Percentiles rank a stretch among this genome's conserved stretches.
phyloP scores from a whole-genome alignment of 1,140 invertebrate genomes.

The Watersipora subatra region DNA sequence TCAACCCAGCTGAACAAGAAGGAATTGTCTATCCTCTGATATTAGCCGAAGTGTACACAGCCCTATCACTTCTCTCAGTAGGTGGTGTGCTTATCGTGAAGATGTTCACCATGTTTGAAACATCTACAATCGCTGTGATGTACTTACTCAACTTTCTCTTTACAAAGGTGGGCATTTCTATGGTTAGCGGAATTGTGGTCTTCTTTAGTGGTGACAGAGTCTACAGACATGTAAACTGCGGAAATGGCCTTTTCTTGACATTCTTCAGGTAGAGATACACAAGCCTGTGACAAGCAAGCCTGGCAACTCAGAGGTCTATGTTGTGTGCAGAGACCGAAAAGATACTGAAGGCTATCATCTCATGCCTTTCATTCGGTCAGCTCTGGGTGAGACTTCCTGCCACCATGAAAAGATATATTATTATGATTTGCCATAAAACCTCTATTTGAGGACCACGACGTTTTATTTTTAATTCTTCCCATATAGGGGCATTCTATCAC shows the following conservation, averaged over 20 bases:
- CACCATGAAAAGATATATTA: too few species aligned
- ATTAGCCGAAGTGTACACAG: conserved; percentile 65
- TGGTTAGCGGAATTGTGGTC: too few species aligned
- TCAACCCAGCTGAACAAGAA: conserved; percentile 73
- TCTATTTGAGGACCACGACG: too few species aligned
- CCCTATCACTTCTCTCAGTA: conserved; percentile 53
- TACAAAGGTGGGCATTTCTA: conserved; percentile 43
- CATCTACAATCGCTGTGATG: conserved; percentile 59
- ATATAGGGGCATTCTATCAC: too few species aligned
- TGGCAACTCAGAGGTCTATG: conserved; percentile 85
- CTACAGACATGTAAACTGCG: too few species aligned
- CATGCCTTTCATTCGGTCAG: neutral
- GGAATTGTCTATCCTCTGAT: conserved; percentile 57
- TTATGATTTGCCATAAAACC: too few species aligned
- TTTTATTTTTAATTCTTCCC: too few species aligned
- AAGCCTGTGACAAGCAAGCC: conserved; percentile 82
- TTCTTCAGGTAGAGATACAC: conserved; percentile 46
- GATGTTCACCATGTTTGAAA: conserved; percentile 80
- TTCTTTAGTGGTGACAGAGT: too few species aligned
- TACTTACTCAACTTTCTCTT: conserved; percentile 67
- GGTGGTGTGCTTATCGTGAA: conserved; percentile 75
- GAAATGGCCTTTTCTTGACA: too few species aligned
- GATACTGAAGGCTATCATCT: conserved; percentile 37
- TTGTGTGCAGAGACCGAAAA: conserved; percentile 58
- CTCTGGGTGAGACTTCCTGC: neutral